These are phyloP conservation scores for Phocoena phocoena DNA, from an alignment of 2,113 vertebrate species.

Conservation along the genomic window DNA sequence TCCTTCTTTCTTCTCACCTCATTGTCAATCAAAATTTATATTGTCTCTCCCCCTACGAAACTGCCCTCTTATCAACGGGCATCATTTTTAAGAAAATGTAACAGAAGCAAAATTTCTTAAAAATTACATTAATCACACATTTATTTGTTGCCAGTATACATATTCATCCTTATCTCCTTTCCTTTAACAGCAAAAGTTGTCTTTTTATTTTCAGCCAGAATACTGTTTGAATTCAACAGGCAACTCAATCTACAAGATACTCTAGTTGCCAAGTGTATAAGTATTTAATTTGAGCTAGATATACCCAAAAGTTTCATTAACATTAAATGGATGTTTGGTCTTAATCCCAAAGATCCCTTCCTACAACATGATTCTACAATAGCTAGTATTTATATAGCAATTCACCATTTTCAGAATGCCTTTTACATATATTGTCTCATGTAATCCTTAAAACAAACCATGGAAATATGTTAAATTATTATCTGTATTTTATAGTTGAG, in stretches of 20 bases:
- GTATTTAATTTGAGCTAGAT: conserved; percentile 36
- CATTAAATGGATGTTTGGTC: not conserved
- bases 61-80: not conserved
- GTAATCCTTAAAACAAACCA: not conserved
- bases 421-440: conserved; percentile 19
- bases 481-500: not conserved
- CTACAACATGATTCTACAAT: not conserved
- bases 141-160: conserved; percentile 40
- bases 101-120: conserved; percentile 15
- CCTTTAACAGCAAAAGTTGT: not conserved
- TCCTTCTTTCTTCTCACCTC: not conserved
- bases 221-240: conserved; percentile 40
- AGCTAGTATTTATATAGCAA: not conserved
- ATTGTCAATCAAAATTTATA: not conserved
- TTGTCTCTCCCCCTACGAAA: not conserved
- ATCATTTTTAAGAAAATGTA: conserved; percentile 47
- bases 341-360: not conserved
- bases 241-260: not conserved
- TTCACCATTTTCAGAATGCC: not conserved
- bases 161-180: not conserved
- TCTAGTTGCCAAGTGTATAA: not conserved
- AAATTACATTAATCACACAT: not conserved
- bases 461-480: conserved; percentile 8
- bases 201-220: not conserved
- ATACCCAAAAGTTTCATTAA: conserved; percentile 12